These are phyloP conservation scores for Psix sp. DNA, from an alignment of 1,140 invertebrate species.

Conservation along the genomic window DNA sequence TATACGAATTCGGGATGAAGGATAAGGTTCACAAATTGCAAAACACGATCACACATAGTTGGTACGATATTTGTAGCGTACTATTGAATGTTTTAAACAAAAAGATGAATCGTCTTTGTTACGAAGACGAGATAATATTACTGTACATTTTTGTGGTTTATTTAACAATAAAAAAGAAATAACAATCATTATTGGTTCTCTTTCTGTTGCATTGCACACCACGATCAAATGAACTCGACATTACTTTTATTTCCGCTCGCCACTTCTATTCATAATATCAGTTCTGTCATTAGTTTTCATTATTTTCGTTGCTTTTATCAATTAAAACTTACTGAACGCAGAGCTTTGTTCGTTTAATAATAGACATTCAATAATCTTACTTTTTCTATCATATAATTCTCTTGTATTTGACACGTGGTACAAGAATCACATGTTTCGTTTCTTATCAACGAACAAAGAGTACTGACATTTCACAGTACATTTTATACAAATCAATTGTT, in stretches of 20 bases:
- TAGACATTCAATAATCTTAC: too few species aligned
- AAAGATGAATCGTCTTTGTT: conserved; percentile 67
- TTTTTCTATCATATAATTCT: too few species aligned
- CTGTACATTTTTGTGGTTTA: conserved; percentile 78
- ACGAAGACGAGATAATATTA: conserved; percentile 70
- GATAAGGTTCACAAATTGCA: conserved; percentile 11
- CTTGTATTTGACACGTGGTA: too few species aligned
- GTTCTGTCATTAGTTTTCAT: too few species aligned
- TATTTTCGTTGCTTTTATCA: too few species aligned
- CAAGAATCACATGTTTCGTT: conserved; percentile 13
- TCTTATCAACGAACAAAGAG: conserved; percentile 38
- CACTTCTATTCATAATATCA: too few species aligned
- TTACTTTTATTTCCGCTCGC: background rate
- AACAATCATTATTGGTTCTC: conserved; percentile 64
- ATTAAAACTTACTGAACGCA: too few species aligned
- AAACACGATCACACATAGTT: conserved; percentile 62
- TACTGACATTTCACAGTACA: conserved; percentile 25
- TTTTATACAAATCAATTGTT: too few species aligned
- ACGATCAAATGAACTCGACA: background rate
- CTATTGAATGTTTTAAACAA: conserved; percentile 74
- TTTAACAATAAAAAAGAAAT: conserved; percentile 78
- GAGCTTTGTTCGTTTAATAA: too few species aligned
- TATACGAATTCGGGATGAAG: conserved; percentile 14
- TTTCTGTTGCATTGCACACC: conserved; percentile 43
- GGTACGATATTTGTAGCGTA: conserved; percentile 74